Conservation (phyloP, 2,888 invertebrate species). For the Therioaphis trifolii region DNA sequence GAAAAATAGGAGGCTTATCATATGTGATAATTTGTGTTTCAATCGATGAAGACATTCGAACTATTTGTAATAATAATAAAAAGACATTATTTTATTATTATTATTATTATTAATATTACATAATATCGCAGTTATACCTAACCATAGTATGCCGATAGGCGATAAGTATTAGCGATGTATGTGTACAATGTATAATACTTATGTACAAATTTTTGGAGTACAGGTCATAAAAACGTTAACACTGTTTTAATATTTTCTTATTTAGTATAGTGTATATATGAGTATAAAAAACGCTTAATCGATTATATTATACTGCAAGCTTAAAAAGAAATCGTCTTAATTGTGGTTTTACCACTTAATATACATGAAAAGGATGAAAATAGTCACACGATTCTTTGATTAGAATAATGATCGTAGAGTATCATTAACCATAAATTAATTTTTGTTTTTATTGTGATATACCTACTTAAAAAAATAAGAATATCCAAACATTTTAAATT, state of each 20-base stretch:
- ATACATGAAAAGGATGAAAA: neutral
- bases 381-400: neutral
- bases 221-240: conserved; percentile 29
- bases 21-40: conserved; percentile 28
- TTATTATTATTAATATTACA: neutral
- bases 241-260: conserved; percentile 19
- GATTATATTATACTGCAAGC: neutral
- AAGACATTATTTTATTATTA: conserved; percentile 11
- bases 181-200: neutral
- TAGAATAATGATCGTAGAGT: neutral
- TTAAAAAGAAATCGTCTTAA: neutral
- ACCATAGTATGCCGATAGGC: neutral
- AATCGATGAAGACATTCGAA: neutral
- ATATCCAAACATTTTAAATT: neutral
- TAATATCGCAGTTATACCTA: neutral
- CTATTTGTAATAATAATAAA: neutral
- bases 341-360: conserved; percentile 31
- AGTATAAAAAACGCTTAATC: conserved; percentile 26
- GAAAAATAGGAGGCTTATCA: conserved; percentile 31
- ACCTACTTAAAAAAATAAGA: neutral
- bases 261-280: neutral
- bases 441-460: neutral
- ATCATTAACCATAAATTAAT: conserved; percentile 2
- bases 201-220: neutral
- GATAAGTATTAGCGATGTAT: neutral